These are phyloP conservation scores for Dinothrombium tinctorium DNA, from an alignment of 1,140 invertebrate species.

Conservation along the genomic window DNA sequence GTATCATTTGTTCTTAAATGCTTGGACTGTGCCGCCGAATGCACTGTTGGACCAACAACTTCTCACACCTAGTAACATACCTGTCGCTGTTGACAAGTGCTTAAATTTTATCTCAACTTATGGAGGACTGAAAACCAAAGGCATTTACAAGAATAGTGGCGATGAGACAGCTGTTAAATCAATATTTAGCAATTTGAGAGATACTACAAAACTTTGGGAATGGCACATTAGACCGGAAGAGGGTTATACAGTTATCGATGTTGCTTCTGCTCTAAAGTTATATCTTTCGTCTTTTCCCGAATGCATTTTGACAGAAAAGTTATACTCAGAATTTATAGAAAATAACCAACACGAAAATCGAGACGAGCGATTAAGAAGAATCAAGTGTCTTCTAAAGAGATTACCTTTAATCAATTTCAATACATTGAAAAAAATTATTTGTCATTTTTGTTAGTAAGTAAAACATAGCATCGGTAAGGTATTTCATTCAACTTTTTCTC, in stretches of 20 bases:
- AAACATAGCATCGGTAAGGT: too few relatives aligned
- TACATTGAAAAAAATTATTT: slow-evolving; percentile 6
- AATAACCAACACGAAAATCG: background rate
- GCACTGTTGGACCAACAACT: slow-evolving; percentile 10
- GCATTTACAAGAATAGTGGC: slow-evolving; percentile 3
- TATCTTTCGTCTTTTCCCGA: slow-evolving; percentile 10
- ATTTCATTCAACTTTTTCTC: slow-evolving; percentile 1
- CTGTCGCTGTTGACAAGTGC: slow-evolving; percentile 13
- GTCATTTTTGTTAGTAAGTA: slow-evolving; percentile 4
- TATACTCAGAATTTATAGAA: slow-evolving; percentile 5
- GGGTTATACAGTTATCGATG: slow-evolving; percentile 6
- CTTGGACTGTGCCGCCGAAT: slow-evolving; percentile 2
- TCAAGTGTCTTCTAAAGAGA: slow-evolving; percentile 4
- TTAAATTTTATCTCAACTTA: slow-evolving; percentile 12
- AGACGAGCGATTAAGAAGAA: background rate
- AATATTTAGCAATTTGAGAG: background rate
- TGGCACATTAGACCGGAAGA: background rate
- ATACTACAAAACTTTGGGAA: background rate
- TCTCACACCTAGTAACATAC: slow-evolving; percentile 10
- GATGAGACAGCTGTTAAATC: background rate
- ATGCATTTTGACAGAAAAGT: slow-evolving; percentile 11
- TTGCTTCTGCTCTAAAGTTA: slow-evolving; percentile 1
- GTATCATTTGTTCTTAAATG: slow-evolving; percentile 2
- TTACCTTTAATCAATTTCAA: slow-evolving; percentile 7
- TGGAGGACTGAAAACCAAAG: slow-evolving; percentile 3